Percentiles rank a stretch among this genome's conserved stretches.
Conservation (phyloP, 2,113 vertebrate genomes). For the Coptodon bakossiorum region DNA sequence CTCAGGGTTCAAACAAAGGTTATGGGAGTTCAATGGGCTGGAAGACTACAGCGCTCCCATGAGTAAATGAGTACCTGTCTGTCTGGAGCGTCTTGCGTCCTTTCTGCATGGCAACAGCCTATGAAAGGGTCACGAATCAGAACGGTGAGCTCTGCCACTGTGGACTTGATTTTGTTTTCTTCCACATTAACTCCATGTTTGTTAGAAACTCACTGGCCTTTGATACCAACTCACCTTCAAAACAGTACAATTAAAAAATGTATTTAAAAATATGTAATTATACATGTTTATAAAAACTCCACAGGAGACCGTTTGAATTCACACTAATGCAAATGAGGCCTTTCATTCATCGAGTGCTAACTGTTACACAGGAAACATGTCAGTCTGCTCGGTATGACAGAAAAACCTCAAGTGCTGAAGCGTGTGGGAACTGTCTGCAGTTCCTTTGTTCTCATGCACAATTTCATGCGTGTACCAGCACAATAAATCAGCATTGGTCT, state of each 20-base stretch:
- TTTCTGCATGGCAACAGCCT: constrained; percentile 48
- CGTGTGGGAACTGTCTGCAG: not conserved
- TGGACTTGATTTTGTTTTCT: not conserved
- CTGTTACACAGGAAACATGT: constrained; percentile 9
- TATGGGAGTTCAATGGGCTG: constrained; percentile 42
- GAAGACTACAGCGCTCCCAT: constrained; percentile 15
- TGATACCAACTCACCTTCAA: not conserved
- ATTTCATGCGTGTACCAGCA: not conserved
- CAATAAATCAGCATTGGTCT: not conserved
- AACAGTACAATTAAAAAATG: not conserved
- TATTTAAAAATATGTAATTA: not conserved
- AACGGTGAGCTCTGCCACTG: not conserved
- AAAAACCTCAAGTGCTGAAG: not conserved
- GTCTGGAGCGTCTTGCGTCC: not conserved
- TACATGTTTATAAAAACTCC: not conserved
- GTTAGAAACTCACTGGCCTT: not conserved
- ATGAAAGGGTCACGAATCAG: constrained; percentile 23
- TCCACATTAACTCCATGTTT: not conserved
- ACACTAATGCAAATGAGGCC: not conserved
- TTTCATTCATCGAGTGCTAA: not conserved
- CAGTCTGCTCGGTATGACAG: not conserved
- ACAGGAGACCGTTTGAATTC: not conserved
- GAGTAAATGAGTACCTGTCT: not conserved
- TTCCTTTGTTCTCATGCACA: not conserved
- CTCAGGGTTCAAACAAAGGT: constrained; percentile 47